phyloP scores from a whole-genome alignment of 1,140 invertebrate genomes.

The Pachypsylla venusta region DNA sequence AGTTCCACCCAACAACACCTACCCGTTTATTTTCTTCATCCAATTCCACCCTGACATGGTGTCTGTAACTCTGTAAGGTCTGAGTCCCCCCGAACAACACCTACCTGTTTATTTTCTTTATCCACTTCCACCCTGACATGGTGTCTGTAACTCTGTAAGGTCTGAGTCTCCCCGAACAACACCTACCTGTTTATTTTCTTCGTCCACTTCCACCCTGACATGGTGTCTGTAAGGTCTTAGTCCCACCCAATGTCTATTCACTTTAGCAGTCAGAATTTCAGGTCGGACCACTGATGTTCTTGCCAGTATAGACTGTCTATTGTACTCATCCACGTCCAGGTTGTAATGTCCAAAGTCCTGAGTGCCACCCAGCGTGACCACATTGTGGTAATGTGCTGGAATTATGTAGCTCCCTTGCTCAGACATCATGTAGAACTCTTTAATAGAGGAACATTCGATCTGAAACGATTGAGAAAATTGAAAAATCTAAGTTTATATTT shows the following conservation, averaged over 20 bases:
- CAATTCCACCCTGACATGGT: no score
- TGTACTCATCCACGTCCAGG: conserved; percentile 42
- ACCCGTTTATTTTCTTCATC: no score
- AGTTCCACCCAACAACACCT: no score
- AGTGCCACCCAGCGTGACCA: conserved; percentile 2
- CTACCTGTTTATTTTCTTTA: no score
- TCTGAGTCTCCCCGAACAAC: no score
- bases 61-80: no score
- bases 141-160: no score
- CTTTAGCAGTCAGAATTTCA: conserved; percentile 40
- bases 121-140: no score
- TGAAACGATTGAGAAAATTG: no score
- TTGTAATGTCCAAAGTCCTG: not conserved
- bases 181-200: no score
- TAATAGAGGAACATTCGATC: not conserved
- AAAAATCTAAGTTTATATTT: conserved; percentile 9
- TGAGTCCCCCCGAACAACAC: no score
- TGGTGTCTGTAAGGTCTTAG: conserved; percentile 47
- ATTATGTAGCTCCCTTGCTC: not conserved
- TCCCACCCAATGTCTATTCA: conserved; percentile 48
- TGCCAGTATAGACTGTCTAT: conserved; percentile 52
- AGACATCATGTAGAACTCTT: not conserved
- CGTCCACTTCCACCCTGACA: conserved; percentile 47
- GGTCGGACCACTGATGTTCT: conserved; percentile 55
- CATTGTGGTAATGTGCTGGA: not conserved